Conservation (phyloP, 1,140 invertebrate species). For the Anthonomus grandis region DNA sequence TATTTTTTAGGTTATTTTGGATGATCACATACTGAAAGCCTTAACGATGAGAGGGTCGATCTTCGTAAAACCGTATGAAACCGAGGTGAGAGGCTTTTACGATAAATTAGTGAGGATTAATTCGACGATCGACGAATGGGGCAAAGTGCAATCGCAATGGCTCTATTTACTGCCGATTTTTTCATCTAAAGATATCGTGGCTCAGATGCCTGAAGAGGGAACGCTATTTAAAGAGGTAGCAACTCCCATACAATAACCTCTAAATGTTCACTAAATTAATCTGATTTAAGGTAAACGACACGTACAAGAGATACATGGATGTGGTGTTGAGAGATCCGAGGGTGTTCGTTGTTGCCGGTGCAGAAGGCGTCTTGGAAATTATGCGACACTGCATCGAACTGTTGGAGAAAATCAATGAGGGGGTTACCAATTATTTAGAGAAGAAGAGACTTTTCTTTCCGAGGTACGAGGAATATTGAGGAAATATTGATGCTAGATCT, state of each 20-base stretch:
- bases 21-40: slow-evolving; percentile 87
- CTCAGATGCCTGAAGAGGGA: slow-evolving; percentile 90
- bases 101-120: slow-evolving; percentile 73
- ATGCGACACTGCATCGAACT: slow-evolving; percentile 69
- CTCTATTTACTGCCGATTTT: slow-evolving; percentile 92
- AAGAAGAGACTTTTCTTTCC: slow-evolving; percentile 89
- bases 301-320: slow-evolving; percentile 78
- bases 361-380: slow-evolving; percentile 68
- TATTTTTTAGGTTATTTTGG: slow-evolving; percentile 57
- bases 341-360: slow-evolving; percentile 71
- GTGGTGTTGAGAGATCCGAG: slow-evolving; percentile 67
- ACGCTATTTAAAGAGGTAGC: slow-evolving; percentile 68
- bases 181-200: slow-evolving; percentile 88
- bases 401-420: slow-evolving; percentile 80
- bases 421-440: slow-evolving; percentile 87
- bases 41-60: slow-evolving; percentile 87
- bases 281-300: slow-evolving; percentile 60
- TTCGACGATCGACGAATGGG: slow-evolving; percentile 81
- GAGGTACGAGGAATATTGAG: slow-evolving; percentile 51
- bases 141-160: slow-evolving; percentile 84
- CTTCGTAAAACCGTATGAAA: slow-evolving; percentile 86
- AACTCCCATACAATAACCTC: slow-evolving; percentile 46
- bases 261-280: neutral
- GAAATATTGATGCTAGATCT: neutral
- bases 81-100: slow-evolving; percentile 79